These are phyloP conservation scores for Hippopotamus amphibius DNA, from an alignment of 2,113 vertebrate genomes.

Conservation along the genomic window DNA sequence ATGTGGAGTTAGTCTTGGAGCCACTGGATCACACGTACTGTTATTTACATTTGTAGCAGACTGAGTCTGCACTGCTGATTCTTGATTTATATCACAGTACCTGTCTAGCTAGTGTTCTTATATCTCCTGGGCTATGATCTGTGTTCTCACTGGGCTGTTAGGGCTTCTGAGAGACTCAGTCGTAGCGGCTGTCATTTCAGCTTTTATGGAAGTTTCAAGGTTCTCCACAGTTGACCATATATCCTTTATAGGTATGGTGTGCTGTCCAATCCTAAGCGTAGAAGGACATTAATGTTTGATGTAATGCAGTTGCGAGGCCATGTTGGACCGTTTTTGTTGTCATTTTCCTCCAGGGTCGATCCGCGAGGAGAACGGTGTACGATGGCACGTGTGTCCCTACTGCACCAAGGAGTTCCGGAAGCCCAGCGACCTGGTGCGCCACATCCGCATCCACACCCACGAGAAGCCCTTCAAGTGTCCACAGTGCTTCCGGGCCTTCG, in stretches of 20 bases:
- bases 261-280: fast-evolving
- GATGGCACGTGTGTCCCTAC: conserved; percentile 98
- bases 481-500: conserved; percentile 98
- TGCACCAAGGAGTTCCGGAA: conserved; percentile 99
- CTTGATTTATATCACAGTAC: fast-evolving
- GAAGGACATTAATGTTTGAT: fast-evolving
- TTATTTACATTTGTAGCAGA: fast-evolving
- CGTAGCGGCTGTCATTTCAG: fast-evolving
- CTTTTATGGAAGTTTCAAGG: background rate
- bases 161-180: background rate
- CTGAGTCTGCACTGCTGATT: too few relatives aligned
- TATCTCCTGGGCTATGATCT: background rate
- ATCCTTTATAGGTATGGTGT: fast-evolving
- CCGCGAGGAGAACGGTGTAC: conserved; percentile 96
- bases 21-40: background rate
- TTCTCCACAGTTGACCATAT: background rate
- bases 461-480: conserved; percentile 99
- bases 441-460: conserved; percentile 99
- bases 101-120: background rate
- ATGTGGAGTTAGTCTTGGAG: background rate
- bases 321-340: background rate
- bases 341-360: conserved; percentile 91
- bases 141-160: background rate
- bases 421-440: conserved; percentile 97
- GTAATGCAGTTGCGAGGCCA: fast-evolving